Conservation (phyloP, 2,888 invertebrate genomes). For the Phyllotreta striolata region DNA sequence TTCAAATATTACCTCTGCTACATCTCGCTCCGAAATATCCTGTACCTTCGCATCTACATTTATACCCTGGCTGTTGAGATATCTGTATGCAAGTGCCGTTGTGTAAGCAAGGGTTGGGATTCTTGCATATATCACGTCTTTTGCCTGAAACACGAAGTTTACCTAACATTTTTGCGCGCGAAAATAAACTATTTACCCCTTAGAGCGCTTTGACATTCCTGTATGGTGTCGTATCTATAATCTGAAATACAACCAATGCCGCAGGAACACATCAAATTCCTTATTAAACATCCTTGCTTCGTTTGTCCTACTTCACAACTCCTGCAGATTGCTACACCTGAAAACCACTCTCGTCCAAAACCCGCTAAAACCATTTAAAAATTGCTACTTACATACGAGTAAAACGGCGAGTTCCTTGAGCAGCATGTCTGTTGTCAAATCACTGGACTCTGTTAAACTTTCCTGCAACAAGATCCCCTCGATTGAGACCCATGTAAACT, state of each 20-base stretch:
- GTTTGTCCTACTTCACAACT: conserved; percentile 68
- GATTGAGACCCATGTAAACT: conserved; percentile 37
- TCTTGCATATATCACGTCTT: conserved; percentile 71
- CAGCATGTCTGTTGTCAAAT: conserved; percentile 38
- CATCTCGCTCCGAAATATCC: conserved; percentile 77
- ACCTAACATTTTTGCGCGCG: not conserved
- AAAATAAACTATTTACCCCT: conserved; percentile 63
- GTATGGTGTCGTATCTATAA: conserved; percentile 68
- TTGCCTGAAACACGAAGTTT: conserved; percentile 52
- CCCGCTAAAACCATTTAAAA: conserved; percentile 14
- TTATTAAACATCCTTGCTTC: conserved; percentile 72
- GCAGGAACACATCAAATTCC: conserved; percentile 69
- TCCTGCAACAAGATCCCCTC: conserved; percentile 26
- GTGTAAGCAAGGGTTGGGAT: conserved; percentile 68
- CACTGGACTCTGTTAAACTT: conserved; percentile 18
- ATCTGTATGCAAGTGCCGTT: conserved; percentile 75
- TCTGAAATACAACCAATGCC: conserved; percentile 73
- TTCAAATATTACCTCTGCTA: conserved; percentile 67
- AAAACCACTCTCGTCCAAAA: not conserved
- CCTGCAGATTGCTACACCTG: conserved; percentile 39
- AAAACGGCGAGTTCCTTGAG: conserved; percentile 42
- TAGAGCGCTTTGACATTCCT: conserved; percentile 70
- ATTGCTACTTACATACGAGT: conserved; percentile 38
- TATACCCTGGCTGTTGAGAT: conserved; percentile 69
- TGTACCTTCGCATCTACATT: conserved; percentile 77